These are phyloP conservation scores for Lepas anatifera DNA, from an alignment of 2,888 invertebrate genomes.

Conservation along the genomic window DNA sequence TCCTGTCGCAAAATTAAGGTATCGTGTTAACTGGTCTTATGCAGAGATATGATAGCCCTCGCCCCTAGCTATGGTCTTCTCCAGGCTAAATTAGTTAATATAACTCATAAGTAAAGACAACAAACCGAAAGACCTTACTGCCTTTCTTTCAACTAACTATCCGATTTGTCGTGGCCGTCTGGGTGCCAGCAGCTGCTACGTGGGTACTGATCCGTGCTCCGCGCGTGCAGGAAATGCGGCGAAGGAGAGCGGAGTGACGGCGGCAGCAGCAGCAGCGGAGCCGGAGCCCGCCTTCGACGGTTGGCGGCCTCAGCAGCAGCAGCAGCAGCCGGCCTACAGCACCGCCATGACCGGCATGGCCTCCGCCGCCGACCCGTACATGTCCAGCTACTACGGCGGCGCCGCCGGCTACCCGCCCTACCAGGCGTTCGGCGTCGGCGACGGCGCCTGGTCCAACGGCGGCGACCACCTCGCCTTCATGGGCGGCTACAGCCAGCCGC, in stretches of 20 bases:
- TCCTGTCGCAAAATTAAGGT: too few species aligned
- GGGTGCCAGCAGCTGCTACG: too few species aligned
- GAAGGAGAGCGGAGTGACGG: neutral
- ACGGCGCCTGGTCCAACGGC: constrained; percentile 84
- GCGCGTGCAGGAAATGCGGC: neutral
- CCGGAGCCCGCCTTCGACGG: neutral
- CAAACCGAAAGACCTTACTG: too few species aligned
- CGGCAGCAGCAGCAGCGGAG: neutral
- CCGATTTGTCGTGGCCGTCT: too few species aligned
- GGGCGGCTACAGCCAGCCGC: constrained; percentile 65
- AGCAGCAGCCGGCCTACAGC: constrained; percentile 30
- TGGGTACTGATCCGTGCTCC: too few species aligned
- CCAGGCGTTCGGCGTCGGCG: constrained; percentile 83
- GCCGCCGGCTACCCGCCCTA: constrained; percentile 54
- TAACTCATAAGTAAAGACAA: too few species aligned
- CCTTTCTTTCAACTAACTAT: too few species aligned
- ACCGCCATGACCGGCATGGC: constrained; percentile 43
- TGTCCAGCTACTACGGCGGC: constrained; percentile 44
- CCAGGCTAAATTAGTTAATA: too few species aligned
- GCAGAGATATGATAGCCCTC: too few species aligned
- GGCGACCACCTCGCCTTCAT: constrained; percentile 50
- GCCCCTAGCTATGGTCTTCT: too few species aligned
- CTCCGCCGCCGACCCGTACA: constrained; percentile 53
- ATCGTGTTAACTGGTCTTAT: too few species aligned
- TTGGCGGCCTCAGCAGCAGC: constrained; percentile 20